Conservation (phyloP, 2,797 vertebrate genomes). For the Poecilia velifera region DNA sequence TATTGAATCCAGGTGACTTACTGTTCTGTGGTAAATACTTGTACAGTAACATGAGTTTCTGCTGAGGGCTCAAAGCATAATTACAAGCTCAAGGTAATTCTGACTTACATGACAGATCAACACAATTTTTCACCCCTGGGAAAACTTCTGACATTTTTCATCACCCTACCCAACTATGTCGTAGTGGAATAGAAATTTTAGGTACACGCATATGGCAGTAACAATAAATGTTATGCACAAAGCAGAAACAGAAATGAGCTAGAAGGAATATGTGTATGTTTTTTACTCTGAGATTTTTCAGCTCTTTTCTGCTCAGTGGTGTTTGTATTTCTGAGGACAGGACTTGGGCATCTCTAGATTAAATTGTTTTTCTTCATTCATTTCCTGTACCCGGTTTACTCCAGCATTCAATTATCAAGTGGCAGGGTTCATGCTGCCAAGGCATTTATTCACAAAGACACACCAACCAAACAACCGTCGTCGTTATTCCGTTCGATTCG, state of each 20-base stretch:
- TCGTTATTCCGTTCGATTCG: too few relatives aligned
- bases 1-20: conserved; percentile 26
- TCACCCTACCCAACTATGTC: neutral
- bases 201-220: neutral
- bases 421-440: neutral
- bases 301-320: conserved; percentile 10
- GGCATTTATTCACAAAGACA: neutral
- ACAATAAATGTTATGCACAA: neutral
- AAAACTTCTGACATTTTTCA: conserved; percentile 54
- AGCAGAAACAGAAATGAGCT: neutral
- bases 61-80: conserved; percentile 64
- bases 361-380: neutral
- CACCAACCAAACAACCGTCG: neutral
- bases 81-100: conserved; percentile 51
- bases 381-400: neutral
- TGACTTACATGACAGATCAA: conserved; percentile 57
- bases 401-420: neutral
- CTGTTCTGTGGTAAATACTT: conserved; percentile 32
- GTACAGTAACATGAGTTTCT: conserved; percentile 42
- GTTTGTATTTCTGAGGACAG: neutral
- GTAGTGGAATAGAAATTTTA: neutral
- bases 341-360: too few relatives aligned
- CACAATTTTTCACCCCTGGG: conserved; percentile 43
- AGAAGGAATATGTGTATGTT: conserved; percentile 43
- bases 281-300: conserved; percentile 44